These are phyloP conservation scores for Tupaia tana DNA, from an alignment of 2,113 vertebrate genomes.

Conservation along the genomic window DNA sequence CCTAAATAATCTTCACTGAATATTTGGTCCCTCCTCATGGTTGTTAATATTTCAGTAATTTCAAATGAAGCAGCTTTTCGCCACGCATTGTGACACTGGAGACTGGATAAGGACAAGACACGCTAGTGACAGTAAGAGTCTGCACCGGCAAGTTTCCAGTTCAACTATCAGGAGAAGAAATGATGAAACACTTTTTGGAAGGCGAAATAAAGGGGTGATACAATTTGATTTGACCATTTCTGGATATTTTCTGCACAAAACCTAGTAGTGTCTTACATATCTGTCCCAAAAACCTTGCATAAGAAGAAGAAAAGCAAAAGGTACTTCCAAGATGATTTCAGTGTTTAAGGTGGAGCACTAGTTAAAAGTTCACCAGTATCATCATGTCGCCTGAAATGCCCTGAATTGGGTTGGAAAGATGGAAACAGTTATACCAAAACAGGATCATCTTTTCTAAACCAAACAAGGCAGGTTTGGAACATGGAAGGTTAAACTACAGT, in stretches of 20 bases:
- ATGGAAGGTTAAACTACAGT: fast-evolving
- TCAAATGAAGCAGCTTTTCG: neutral
- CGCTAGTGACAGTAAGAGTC: neutral
- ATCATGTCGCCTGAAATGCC: neutral
- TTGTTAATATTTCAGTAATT: neutral
- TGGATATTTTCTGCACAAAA: neutral
- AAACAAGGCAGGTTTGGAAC: neutral
- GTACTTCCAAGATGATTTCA: neutral
- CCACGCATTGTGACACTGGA: neutral
- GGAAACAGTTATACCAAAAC: neutral
- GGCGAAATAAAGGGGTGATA: neutral
- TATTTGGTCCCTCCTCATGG: neutral
- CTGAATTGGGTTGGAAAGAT: neutral
- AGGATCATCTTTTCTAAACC: neutral
- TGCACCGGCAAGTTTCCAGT: neutral
- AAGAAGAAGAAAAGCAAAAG: neutral
- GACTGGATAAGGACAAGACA: neutral
- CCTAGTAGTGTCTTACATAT: neutral
- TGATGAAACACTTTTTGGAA: neutral
- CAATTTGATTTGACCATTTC: neutral
- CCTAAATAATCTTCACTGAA: neutral
- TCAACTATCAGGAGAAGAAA: neutral
- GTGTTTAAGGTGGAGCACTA: neutral
- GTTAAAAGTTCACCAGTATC: neutral
- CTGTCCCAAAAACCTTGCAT: neutral